Evolutionary conservation across 2,888 invertebrate genomes (phyloP).

Genomic region (Rotaria magnacalcarata): DNA sequence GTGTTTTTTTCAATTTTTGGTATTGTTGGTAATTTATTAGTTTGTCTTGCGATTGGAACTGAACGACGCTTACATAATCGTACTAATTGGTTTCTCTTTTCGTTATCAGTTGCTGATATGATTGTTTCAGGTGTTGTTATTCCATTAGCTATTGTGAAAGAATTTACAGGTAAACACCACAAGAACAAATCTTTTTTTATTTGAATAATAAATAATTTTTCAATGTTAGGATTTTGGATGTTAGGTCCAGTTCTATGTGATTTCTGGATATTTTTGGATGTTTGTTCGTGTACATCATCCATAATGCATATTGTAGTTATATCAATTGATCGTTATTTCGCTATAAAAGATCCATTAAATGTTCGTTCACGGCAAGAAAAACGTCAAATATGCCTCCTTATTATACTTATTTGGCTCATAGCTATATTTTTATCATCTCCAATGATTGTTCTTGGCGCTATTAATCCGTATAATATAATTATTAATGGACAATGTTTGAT

Average conservation of each 20-base stretch:
- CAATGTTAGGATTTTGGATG: conserved; percentile 35
- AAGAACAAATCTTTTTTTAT: too few relatives aligned
- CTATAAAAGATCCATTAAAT: conserved; percentile 48
- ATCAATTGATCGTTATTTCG: conserved; percentile 63
- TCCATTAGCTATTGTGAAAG: conserved; percentile 87
- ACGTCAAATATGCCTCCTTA: conserved; percentile 67
- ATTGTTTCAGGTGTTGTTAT: conserved; percentile 87
- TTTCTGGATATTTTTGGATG: conserved; percentile 60
- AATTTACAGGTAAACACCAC: conserved; percentile 76
- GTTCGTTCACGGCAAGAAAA: conserved; percentile 54
- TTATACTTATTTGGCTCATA: conserved; percentile 86
- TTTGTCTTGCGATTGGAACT: conserved; percentile 82
- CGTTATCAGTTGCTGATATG: conserved; percentile 84
- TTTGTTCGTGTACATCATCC: conserved; percentile 63
- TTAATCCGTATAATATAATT: conserved; percentile 65
- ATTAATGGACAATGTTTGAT: conserved; percentile 39
- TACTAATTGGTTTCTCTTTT: conserved; percentile 88
- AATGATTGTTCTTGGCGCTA: conserved; percentile 59
- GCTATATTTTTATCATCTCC: conserved; percentile 65
- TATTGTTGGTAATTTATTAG: conserved; percentile 78
- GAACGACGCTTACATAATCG: conserved; percentile 86
- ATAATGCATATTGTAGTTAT: conserved; percentile 72
- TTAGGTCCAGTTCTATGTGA: conserved; percentile 34
- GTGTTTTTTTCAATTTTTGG: conserved; percentile 40
- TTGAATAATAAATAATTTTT: too few relatives aligned